Evolutionary conservation across 2,797 vertebrate genomes (phyloP).

Genomic region (Selene dorsalis): DNA sequence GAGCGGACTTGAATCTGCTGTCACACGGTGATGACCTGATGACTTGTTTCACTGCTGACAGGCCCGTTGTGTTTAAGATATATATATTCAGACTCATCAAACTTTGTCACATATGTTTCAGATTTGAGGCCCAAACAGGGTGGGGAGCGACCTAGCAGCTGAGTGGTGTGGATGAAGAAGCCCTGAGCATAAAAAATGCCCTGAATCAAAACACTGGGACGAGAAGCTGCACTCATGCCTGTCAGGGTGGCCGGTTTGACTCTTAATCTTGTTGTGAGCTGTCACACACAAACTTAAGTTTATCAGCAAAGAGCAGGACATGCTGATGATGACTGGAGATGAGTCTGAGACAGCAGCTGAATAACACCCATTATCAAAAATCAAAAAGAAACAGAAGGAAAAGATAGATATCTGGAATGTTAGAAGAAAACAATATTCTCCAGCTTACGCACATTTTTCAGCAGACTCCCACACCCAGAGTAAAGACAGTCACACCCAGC

Average conservation of each 20-base stretch:
- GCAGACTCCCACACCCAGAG: not conserved
- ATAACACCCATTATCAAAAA: not conserved
- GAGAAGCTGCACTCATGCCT: not conserved
- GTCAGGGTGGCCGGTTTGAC: too few relatives aligned
- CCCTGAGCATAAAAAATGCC: too few relatives aligned
- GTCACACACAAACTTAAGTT: too few relatives aligned
- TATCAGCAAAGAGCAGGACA: too few relatives aligned
- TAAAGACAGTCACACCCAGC: not conserved
- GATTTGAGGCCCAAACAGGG: not conserved
- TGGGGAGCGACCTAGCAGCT: too few relatives aligned
- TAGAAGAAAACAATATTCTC: not conserved
- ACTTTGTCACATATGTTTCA: not conserved
- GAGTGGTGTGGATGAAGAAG: too few relatives aligned
- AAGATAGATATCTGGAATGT: not conserved
- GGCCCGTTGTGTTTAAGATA: not conserved
- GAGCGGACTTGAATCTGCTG: not conserved
- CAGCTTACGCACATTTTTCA: not conserved
- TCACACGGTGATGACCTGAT: not conserved
- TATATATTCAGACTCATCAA: too few relatives aligned
- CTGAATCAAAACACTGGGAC: not conserved
- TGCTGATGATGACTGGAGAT: not conserved
- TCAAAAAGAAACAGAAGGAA: not conserved
- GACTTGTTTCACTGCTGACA: not conserved
- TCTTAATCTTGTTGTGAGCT: not conserved
- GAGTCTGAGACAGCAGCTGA: not conserved